Evolutionary conservation across 2,113 vertebrate species (phyloP).

Genomic region (Otocyon megalotis): DNA sequence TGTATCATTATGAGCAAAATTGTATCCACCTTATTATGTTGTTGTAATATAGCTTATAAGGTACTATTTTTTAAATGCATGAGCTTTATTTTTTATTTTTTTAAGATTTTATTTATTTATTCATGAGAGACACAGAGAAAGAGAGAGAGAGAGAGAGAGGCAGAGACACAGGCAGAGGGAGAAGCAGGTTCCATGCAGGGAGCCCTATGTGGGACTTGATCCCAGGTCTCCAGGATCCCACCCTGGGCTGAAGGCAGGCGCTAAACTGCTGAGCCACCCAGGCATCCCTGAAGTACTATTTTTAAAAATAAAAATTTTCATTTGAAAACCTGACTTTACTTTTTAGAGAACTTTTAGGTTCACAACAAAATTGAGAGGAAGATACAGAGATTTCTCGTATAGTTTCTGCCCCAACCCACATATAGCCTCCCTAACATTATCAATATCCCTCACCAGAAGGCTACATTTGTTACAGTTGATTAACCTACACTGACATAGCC

Average conservation of each 20-base stretch:
- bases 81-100: no score
- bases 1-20: background rate
- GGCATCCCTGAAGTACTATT: no score
- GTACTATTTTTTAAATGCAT: background rate
- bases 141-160: no score
- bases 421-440: background rate
- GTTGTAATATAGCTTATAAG: background rate
- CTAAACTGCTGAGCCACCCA: no score
- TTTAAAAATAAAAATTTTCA: background rate
- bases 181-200: no score
- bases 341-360: background rate
- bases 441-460: background rate
- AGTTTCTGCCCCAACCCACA: accelerated
- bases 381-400: background rate
- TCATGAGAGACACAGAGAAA: no score
- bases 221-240: no score
- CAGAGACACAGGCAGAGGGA: no score
- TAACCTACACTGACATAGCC: background rate
- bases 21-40: background rate
- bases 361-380: background rate
- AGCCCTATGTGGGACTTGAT: no score
- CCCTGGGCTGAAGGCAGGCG: no score
- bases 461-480: background rate
- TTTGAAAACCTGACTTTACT: background rate
- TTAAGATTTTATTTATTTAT: no score